Base-by-base conservation (phyloP, 2,797 vertebrate genomes). In the Sarcophilus harrisii region DNA sequence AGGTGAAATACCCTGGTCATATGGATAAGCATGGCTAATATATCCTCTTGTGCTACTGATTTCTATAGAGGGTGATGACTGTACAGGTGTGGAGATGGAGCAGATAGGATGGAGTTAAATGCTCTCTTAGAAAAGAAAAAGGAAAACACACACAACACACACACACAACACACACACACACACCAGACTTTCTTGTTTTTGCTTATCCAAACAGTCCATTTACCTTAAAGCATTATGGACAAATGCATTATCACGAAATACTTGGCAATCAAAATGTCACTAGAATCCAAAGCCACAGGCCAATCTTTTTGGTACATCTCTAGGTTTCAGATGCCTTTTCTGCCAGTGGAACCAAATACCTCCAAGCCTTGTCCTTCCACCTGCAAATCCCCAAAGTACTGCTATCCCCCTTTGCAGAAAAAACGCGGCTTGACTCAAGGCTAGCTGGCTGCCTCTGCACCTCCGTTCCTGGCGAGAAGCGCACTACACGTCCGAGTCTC, bases 401-500 rank as follows among this genome's bases (percentile, higher is more conserved):
- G 13, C 2, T 32, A 97, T 97, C 97, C 94, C 96, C 92, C 32
- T 91, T 12, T 97, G 96, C 96, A 95, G 97, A 96, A 45, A 95
- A 94, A 94, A 92, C 66, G 28, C 58, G 90, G 58, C 66, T n/a
- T 92, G 60, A 55, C 21, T 45, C 21, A 81, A 27, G 10, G 73
- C 73, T 94, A 96, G 96, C 96, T 97, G 98, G 94, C 98, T 98
- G 97, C 96, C 97, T 98, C 98, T 98, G 98, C 97, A 98, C 96
- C 58, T 96, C 90, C 90, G 94, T 96, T 97, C 97, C 96, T 93
- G 95, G 97, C 1, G 38, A 98, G 95, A 45, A 96, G 96, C 97
- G 94, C 96, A 97, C 98, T 95, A 96, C 95, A 97, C 97, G 97
- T 95, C 97, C 96, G 98, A 98, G 98, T 97, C 97, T 97, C 91